Evolutionary conservation across 2,113 vertebrate genomes (phyloP).

Genomic region (Tamias sibiricus): DNA sequence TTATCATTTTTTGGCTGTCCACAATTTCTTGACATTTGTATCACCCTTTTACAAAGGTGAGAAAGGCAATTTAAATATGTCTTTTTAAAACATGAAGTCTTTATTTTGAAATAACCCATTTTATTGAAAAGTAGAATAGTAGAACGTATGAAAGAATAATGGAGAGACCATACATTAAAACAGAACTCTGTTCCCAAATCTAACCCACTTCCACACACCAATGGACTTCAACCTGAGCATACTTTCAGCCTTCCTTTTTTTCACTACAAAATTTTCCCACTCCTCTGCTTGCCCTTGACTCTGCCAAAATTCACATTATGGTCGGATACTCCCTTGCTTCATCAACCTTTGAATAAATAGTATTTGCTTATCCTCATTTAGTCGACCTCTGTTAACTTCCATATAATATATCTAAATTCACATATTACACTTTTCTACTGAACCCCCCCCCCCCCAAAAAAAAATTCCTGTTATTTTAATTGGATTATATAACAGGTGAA

Average conservation of each 20-base stretch:
- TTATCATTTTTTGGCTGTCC: background rate
- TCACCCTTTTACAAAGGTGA: no score
- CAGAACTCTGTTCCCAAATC: no score
- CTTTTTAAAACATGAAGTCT: background rate
- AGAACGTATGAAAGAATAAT: no score
- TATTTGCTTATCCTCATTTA: background rate
- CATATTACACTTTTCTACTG: background rate
- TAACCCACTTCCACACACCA: accelerated
- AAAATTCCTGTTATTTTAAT: background rate
- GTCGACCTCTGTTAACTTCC: background rate
- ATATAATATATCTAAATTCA: background rate
- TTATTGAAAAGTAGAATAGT: no score
- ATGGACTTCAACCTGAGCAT: accelerated
- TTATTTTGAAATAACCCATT: no score
- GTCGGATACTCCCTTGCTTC: background rate
- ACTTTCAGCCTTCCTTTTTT: background rate
- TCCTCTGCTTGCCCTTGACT: background rate
- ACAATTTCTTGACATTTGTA: background rate
- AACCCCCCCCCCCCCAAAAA: no score
- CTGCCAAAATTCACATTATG: background rate
- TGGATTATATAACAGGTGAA: background rate
- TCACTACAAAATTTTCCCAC: background rate
- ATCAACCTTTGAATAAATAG: background rate
- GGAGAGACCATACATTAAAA: no score
- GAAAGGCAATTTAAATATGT: background rate